phyloP scores from a whole-genome alignment of 2,113 vertebrate genomes.

The Prietella phreatophila region DNA sequence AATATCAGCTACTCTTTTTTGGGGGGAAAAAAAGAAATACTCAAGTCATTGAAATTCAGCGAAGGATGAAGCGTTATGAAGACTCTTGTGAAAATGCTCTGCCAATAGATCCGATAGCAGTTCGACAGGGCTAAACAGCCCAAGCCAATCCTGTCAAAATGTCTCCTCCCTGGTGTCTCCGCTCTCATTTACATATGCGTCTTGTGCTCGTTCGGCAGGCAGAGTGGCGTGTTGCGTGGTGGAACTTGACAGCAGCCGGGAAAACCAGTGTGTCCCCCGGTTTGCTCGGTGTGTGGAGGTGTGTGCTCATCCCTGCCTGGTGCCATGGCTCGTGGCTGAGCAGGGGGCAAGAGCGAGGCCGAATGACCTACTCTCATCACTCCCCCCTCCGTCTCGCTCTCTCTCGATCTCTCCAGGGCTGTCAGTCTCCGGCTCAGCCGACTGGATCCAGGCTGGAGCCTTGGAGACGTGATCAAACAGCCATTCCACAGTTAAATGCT shows the following conservation, averaged over 20 bases:
- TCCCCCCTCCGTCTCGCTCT: slow-evolving; percentile 24
- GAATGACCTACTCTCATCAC: slow-evolving; percentile 9
- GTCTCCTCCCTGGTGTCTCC: slow-evolving; percentile 56
- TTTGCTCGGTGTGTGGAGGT: slow-evolving; percentile 35
- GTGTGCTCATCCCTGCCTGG: slow-evolving; percentile 29
- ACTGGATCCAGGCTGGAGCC: slow-evolving; percentile 52
- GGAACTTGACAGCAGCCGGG: slow-evolving; percentile 46
- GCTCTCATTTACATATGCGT: slow-evolving; percentile 58
- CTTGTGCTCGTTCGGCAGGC: slow-evolving; percentile 44
- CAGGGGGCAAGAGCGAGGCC: slow-evolving; percentile 19
- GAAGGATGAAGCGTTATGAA: slow-evolving; percentile 51
- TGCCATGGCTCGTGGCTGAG: slow-evolving; percentile 28
- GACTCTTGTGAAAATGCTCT: slow-evolving; percentile 53
- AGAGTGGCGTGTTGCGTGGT: slow-evolving; percentile 43
- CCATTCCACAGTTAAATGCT: slow-evolving; percentile 61
- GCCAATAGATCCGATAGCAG: slow-evolving; percentile 53
- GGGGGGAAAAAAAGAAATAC: slow-evolving; percentile 11
- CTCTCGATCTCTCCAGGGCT: slow-evolving; percentile 36
- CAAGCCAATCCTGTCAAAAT: slow-evolving; percentile 58
- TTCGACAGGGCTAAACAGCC: slow-evolving; percentile 54
- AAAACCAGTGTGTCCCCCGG: slow-evolving; percentile 25
- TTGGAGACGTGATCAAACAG: slow-evolving; percentile 61
- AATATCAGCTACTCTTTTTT: not conserved
- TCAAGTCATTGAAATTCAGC: slow-evolving; percentile 55
- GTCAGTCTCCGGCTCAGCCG: slow-evolving; percentile 55